Evolutionary conservation across 2,113 vertebrate species (phyloP), one percentile per base, ranked within the genome.

Genomic region (Ceyx margarethae): DNA sequence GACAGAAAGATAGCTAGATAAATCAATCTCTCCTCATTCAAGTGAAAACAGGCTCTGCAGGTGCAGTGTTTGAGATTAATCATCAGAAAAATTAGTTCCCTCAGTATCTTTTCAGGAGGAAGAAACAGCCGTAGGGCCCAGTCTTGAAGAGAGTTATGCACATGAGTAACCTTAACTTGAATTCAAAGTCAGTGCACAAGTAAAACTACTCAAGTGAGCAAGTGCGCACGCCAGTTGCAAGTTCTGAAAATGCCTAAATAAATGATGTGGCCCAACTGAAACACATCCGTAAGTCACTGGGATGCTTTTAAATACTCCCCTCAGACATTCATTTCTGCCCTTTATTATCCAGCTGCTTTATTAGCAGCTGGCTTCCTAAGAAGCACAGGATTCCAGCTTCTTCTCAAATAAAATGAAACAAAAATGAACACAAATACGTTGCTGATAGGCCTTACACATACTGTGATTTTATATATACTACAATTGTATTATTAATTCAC

Each of bases 51-150:
- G 87, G 48, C 92, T 81, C 94, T 95, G 91, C 94, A 94, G 94
- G 87, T 94, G 94, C 92, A 83, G 72, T 51, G 57, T 93, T 93
- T 56, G 92, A 94, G 93, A 95, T 94, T 96, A 96, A 92, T 94
- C 92, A 96, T 87, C 89, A 94, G 95, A 94, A 96, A 96, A 96
- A 96, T 96, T 94, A 94, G 92, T 91, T 93, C 72, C 76, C 72
- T 87, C 91, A 93, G 86, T 92, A 91, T 92, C 77, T 94, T 92
- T 92, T 93, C 72, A 81, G 87, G 74, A 81, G 91, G 82, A 89
- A 83, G 89, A 80, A 92, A 64, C 67, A 93, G 92, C 94, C 71
- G 9, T 48, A 87, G 89, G 87, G 91, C 79, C 91, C 42, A 29
- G 91, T 74, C 89, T 85, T 94, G 91, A 85, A 65, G 81, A 82